Evolutionary conservation across 1,140 invertebrate genomes (phyloP).

Genomic region (Eupeodes corollae): DNA sequence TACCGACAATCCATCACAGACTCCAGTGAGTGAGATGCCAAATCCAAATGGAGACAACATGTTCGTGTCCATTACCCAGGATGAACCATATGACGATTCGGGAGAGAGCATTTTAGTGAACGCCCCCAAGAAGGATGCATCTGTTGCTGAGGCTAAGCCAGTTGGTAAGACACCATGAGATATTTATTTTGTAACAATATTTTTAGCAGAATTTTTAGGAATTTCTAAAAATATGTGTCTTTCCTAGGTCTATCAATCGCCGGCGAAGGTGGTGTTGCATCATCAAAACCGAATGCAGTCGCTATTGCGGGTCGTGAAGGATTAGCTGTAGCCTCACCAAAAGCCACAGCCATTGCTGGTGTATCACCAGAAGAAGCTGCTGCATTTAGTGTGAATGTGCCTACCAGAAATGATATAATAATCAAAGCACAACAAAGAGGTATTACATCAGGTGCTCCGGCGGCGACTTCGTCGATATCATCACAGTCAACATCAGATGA

Average conservation of each 20-base stretch:
- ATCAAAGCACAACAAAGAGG: conserved; percentile 14
- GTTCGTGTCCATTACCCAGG: conserved; percentile 10
- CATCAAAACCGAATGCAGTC: conserved; percentile 52
- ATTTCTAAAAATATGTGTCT: background rate
- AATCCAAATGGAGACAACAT: conserved; percentile 31
- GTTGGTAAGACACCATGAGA: conserved; percentile 46
- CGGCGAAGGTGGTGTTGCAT: conserved; percentile 55
- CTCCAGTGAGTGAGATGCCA: conserved; percentile 25
- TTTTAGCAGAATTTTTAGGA: too few relatives aligned
- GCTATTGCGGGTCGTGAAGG: conserved; percentile 54
- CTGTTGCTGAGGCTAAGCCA: conserved; percentile 58
- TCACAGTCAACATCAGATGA: conserved; percentile 19
- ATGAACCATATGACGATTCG: conserved; percentile 33
- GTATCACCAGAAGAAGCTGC: conserved; percentile 44
- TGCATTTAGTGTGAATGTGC: conserved; percentile 28
- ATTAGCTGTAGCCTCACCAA: conserved; percentile 51
- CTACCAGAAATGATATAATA: conserved; percentile 27
- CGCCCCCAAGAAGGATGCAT: conserved; percentile 43
- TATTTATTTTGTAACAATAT: too few relatives aligned
- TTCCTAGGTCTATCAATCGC: conserved; percentile 43
- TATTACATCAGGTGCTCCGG: background rate
- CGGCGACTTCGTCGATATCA: conserved; percentile 3
- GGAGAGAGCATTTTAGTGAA: conserved; percentile 39
- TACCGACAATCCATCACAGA: conserved; percentile 37
- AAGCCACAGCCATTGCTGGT: conserved; percentile 58